Base-by-base conservation (phyloP, 2,113 vertebrate genomes). In the Scatophagus argus region DNA sequence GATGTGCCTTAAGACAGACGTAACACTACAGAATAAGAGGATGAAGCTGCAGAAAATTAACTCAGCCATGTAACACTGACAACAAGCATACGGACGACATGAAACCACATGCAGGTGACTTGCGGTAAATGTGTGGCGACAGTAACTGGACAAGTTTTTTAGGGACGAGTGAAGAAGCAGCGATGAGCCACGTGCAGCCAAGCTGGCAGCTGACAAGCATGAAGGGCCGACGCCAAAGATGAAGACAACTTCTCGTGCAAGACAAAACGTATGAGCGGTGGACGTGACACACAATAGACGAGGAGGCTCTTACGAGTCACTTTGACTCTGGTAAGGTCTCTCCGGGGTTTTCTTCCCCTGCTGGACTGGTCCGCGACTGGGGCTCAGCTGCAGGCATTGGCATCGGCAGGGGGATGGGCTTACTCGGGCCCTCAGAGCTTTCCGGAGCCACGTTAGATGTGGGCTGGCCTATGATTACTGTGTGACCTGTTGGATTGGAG, bases 381-480 rank as follows among this genome's bases (percentile, higher is more conserved):
- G 80, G 63, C 79, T 82, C 80, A 44, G 88, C 56, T 32, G 85
- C 62, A 52, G 87, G 72, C 73, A 79, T 74, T 17, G 89, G 84
- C 86, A 91, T 71, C 1, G 87, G 72, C 73, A 52, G 84, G 63
- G 88, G 91, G 75, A 85, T 80, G 69, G 92, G 88, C 77, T 86
- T 79, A 63, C 65, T 77, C 63, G 77, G 78, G 75, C 82, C 86
- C 16, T 90, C 88, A 47, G 88, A 65, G 84, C 54, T 67, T 13
- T 93, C 86, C 51, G 83, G 82, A 74, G 74, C 84, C 72, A 83
- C 76, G 44, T 86, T 88, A 77, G 93, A 83, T 11, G 85, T 46
- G 43, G 94, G 93, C 92, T 94, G 94, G 84, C 80, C 79, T 89
- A 94, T 91, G 76, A 95, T 93, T 89, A 95, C 83, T 12, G 89